Evolutionary conservation across 2,797 vertebrate species (phyloP).

Genomic region (Garrulus glandarius): DNA sequence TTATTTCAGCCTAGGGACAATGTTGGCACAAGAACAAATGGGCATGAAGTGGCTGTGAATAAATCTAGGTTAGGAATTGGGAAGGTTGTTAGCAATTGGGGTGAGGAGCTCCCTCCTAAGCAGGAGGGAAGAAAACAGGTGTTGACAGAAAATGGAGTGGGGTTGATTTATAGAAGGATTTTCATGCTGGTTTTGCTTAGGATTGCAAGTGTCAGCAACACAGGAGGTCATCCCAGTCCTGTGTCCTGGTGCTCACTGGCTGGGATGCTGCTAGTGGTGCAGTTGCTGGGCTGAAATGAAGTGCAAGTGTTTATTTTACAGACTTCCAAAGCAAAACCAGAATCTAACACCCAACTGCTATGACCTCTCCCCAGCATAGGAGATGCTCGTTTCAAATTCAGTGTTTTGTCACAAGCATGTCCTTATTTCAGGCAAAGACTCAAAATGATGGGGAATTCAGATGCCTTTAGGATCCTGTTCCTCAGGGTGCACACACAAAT

Average conservation of each 20-base stretch:
- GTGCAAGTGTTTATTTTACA: background rate
- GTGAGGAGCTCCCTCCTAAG: background rate
- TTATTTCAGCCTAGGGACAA: slow-evolving; percentile 33
- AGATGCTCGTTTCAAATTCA: background rate
- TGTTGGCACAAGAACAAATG: slow-evolving; percentile 26
- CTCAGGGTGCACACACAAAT: background rate
- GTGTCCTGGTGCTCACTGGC: background rate
- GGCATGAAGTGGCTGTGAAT: background rate
- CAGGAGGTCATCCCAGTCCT: background rate
- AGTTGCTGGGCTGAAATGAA: background rate
- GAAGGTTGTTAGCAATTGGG: background rate
- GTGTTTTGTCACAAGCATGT: background rate
- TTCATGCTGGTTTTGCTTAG: background rate
- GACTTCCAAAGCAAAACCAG: background rate
- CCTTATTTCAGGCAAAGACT: background rate
- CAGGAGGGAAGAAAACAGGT: background rate
- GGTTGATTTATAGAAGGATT: background rate
- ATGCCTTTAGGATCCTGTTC: background rate
- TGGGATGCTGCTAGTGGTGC: background rate
- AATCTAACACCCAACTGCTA: background rate
- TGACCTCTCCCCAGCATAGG: background rate
- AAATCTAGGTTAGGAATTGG: background rate
- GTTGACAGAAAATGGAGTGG: background rate
- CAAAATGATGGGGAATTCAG: background rate
- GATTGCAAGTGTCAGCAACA: background rate